Percentiles rank a stretch among this genome's conserved stretches.
Conservation (phyloP, 2,113 vertebrate genomes). For the Polypterus bichir region DNA sequence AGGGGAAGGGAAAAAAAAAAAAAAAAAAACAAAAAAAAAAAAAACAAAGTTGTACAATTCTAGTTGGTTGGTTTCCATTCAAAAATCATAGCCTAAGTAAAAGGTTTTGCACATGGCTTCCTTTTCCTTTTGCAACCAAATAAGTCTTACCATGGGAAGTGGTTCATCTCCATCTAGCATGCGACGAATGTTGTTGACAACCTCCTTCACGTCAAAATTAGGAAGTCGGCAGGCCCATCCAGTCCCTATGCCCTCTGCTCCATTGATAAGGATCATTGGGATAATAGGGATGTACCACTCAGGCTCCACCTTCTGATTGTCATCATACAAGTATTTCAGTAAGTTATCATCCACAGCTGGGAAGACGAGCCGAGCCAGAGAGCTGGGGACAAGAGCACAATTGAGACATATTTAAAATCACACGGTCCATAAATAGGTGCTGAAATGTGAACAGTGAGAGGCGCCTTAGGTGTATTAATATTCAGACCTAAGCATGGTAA, state of each 20-base stretch:
- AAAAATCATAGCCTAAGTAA: slow-evolving; percentile 10
- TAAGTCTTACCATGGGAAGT: slow-evolving; percentile 67
- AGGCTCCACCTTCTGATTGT: slow-evolving; percentile 89
- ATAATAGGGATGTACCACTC: slow-evolving; percentile 97
- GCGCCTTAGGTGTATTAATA: no score
- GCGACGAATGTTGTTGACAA: slow-evolving; percentile 74
- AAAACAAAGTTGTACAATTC: background rate
- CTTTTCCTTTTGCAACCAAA: background rate
- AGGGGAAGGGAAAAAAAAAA: background rate
- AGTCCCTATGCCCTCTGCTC: slow-evolving; percentile 86
- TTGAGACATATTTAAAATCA: no score
- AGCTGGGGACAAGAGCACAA: slow-evolving; percentile 36
- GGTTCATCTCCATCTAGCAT: slow-evolving; percentile 79
- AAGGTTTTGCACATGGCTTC: background rate
- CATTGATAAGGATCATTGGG: slow-evolving; percentile 81
- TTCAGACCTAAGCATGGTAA: slow-evolving; percentile 91
- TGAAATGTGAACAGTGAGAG: no score
- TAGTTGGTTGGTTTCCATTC: background rate
- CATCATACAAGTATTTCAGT: slow-evolving; percentile 80
- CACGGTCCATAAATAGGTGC: no score
- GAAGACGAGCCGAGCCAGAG: slow-evolving; percentile 75
- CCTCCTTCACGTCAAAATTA: slow-evolving; percentile 77
- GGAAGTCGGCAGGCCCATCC: slow-evolving; percentile 92
- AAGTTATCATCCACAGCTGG: slow-evolving; percentile 74
- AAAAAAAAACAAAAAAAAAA: background rate